Base-by-base conservation (phyloP, 53 echinoderm and acorn worm genomes). In the Antedon mediterranea region DNA sequence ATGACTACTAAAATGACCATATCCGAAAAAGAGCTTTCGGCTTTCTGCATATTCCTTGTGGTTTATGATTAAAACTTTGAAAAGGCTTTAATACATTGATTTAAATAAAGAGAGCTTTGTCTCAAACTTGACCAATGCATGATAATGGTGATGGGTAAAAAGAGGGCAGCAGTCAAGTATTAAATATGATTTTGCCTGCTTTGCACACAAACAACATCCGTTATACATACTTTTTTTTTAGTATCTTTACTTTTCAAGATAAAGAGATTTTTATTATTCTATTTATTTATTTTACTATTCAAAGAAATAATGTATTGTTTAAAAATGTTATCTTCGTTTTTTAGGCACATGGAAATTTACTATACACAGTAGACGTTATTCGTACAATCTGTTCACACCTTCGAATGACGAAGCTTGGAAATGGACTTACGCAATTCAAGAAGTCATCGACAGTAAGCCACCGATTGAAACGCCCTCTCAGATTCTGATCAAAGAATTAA, bases 391-490 rank as follows among this genome's bases (percentile, higher is more conserved):
- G 18, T 91, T 90, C 77, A 92, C 97, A 8, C 82, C 76, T 74
- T 92, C 97, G 43, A 87, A 90, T 29, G 92, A 97, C 43, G 89
- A 90, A 43, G 97, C 92, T 0, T 93, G 92, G 97, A 79, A 79
- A 75, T 93, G 97, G 97, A 91, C 91, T 1, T 92, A 91, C 43
- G 84, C 92, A 26, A 87, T 97, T 13, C 97, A 97, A 28, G 92
- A 97, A 71, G 97, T 97, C 28, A 97, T 97, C 18, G 97, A 97
- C 79, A 90, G 92, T 72, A 97, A 97, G 78, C 92, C 92, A 27
- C 89, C 84, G 14, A 79, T 97, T 20, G 92, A 92, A 78, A 97
- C 97, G 30, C 92, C 97, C 26, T 87, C 93, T 84, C 97, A 93
- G 85, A 87, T 87, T 23, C 86, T 93, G 31, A 87, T 97, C 71